Evolutionary conservation across 2,888 invertebrate species (phyloP).

Genomic region (Ichneumoninae sp.): DNA sequence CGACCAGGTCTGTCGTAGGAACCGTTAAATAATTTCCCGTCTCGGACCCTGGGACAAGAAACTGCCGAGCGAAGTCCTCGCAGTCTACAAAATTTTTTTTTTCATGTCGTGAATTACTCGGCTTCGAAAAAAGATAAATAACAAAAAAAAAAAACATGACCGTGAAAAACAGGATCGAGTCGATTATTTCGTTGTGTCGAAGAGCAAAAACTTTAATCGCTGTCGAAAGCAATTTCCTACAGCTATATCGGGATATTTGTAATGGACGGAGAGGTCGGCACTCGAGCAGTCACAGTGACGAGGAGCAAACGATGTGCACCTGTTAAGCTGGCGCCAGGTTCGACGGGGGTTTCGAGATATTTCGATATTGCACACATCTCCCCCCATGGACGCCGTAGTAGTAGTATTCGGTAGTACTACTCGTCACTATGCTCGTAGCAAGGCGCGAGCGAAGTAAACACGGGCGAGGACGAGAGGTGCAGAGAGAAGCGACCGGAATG

Average conservation of each 20-base stretch:
- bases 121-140: neutral
- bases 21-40: neutral
- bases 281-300: neutral
- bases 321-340: slow-evolving; percentile 21
- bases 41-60: neutral
- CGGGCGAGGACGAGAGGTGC: neutral
- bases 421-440: slow-evolving; percentile 5
- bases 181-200: neutral
- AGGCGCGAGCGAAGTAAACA: slow-evolving; percentile 17
- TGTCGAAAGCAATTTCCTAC: neutral
- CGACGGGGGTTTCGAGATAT: slow-evolving; percentile 13
- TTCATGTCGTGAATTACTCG: neutral
- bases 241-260: neutral
- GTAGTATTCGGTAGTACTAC: slow-evolving; percentile 12
- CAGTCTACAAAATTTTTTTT: neutral
- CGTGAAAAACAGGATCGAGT: neutral
- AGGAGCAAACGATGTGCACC: slow-evolving; percentile 10
- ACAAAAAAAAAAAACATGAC: neutral
- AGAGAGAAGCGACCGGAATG: neutral
- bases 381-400: neutral
- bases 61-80: neutral
- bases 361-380: neutral
- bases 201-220: neutral
- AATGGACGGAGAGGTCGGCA: neutral
- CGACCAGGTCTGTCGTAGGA: neutral